Base-by-base conservation (phyloP, 2,113 vertebrate species). In the Piprites chloris region DNA sequence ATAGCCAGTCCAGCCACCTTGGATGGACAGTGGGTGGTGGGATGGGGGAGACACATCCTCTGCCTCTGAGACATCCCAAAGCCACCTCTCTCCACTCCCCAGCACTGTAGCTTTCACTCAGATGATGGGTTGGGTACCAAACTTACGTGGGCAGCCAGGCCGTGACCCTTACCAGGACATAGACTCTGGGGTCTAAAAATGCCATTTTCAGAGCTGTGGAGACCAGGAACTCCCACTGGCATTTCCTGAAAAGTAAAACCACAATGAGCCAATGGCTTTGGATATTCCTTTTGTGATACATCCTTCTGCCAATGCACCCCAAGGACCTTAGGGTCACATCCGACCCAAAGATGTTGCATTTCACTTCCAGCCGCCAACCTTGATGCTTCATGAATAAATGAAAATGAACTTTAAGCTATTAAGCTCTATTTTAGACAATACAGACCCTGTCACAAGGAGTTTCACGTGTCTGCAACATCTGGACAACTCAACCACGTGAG, bases 221-320 rank as follows among this genome's bases (percentile, higher is more conserved):
- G 58, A 91, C 14, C 14, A 56, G 35, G 27, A 91, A 32, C 13
- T 44, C 20, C 32, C 66, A 85, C 0, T 52, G 44, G 32, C 20
- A 17, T 27, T 68, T 81, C 47, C 39, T 3, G 3, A 77, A 68
- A 88, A 44, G 16, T 27, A 69, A 94, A 94, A 46, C 12, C 32
- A 39, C 0, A 1, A 3, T 4, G 5, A 71, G 27, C 5, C 0
- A 0, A 9, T 1, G 13, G 37, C 30, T 78, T 44, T 30, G 27
- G 68, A 32, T 37, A 24, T 2, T 75, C 56, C 24, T 61, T 89
- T 28, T 66, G 55, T 0, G 5, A 46, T 12, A 67, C 10, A 24
- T 8, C 37, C 37, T 50, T 52, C 41, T 68, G 33, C 23, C 33
- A 37, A 3, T 1, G 33, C 33, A 59, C 11, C 18, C 62, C 14